Base-by-base conservation (phyloP, 2,888 invertebrate species). In the Germaria angustata region DNA sequence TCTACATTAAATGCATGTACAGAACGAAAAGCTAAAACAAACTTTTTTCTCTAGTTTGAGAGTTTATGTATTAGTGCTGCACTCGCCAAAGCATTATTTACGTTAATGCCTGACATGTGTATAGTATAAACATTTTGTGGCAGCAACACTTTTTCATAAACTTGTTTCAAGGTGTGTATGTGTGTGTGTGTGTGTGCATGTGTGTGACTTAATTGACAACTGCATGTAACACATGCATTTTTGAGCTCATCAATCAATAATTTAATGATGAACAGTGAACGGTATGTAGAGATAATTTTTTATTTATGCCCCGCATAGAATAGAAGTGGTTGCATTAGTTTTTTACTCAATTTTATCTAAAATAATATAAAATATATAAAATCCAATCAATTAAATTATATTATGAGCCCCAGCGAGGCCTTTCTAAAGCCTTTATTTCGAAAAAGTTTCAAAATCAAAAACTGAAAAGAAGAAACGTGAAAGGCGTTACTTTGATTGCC, bases 201-300 rank as follows among this genome's bases (percentile, higher is more conserved):
- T 61, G 39, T 51, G 24, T 44, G 15, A 15, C 41, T 51, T 73
- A 77, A 81, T 73, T 77, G 72, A 78, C 78, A 81, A 49, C 44
- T 63, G 15, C 32, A 49, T 69, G 28, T 44, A 61, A 32, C 32
- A 73, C 15, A 41, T 13, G 32, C 17, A 46, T 22, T 55, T 28
- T 51, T 78, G 51, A 69, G 73, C 81, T 81, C 81, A 78, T 78
- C 78, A 78, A 81, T 81, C 81, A 81, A 78, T 73, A 77, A 68
- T 53, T 68, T 53, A 73, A 53, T 73, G 55, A 73, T 77, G 76
- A 53, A n/a, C 63, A 65, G 22, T 53, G 51, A 68, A 20, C 51
- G 57, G 32, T 44, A 53, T 36, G 7, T 36, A 36, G 11, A 34
- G n/a, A 57, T 36, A 34, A 3, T 34, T 34, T 8, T 28, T 53